These are phyloP conservation scores for Enteromius treurensis DNA, from an alignment of 2,797 vertebrate species.

Conservation along the genomic window DNA sequence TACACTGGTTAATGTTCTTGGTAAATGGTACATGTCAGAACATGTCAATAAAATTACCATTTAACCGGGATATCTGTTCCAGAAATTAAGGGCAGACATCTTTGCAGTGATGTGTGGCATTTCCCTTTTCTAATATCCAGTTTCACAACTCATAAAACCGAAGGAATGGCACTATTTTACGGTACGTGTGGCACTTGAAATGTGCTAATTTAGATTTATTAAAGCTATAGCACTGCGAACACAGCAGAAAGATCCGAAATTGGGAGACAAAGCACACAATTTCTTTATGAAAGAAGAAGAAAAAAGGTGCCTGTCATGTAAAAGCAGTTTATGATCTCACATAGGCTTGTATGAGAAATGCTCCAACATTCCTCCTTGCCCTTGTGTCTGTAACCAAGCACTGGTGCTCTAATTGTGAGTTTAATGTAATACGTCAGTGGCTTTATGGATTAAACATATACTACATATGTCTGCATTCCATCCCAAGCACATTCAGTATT, in stretches of 20 bases:
- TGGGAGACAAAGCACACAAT: slow-evolving; percentile 33
- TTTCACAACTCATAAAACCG: slow-evolving; percentile 54
- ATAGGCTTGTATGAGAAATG: background rate
- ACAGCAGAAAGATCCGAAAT: slow-evolving; percentile 39
- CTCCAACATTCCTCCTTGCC: background rate
- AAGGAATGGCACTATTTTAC: slow-evolving; percentile 50
- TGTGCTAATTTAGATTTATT: slow-evolving; percentile 57
- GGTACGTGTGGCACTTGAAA: slow-evolving; percentile 53
- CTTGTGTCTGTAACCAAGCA: slow-evolving; percentile 8
- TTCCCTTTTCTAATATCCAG: slow-evolving; percentile 53
- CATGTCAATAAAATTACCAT: background rate
- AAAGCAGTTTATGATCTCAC: slow-evolving; percentile 13
- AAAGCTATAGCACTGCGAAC: slow-evolving; percentile 49
- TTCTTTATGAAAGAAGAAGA: background rate
- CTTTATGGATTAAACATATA: slow-evolving; percentile 40
- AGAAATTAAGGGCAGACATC: slow-evolving; percentile 25
- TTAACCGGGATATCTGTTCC: background rate
- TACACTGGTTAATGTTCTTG: background rate
- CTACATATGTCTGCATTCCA: slow-evolving; percentile 32
- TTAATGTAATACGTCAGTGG: slow-evolving; percentile 27
- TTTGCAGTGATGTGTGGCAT: slow-evolving; percentile 35
- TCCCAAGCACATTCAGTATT: slow-evolving; percentile 8
- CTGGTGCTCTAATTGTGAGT: slow-evolving; percentile 1
- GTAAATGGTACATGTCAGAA: background rate
- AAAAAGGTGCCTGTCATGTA: slow-evolving; percentile 21